These are phyloP conservation scores for Cephalopterus ornatus DNA, from an alignment of 2,113 vertebrate genomes.

Conservation along the genomic window DNA sequence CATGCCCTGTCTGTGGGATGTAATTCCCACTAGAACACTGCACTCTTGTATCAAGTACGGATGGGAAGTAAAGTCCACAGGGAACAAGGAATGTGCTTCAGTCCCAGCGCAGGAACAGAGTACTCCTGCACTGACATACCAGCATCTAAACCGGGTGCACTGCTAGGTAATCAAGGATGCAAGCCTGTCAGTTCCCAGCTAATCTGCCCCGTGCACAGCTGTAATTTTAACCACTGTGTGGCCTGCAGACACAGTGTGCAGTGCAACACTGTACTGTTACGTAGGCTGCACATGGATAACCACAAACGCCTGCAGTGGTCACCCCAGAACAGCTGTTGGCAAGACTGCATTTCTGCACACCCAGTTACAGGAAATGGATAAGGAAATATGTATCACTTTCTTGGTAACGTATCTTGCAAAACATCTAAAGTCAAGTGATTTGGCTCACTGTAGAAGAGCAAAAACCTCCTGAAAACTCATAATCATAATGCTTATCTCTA, in stretches of 20 bases:
- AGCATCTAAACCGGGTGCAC: neutral
- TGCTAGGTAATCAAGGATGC: neutral
- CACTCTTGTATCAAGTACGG: neutral
- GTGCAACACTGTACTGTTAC: fast-evolving
- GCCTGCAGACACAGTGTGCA: neutral
- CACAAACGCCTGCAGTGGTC: fast-evolving
- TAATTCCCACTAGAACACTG: neutral
- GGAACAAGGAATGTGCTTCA: neutral
- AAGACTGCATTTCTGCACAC: neutral
- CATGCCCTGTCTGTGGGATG: neutral
- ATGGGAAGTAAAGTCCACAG: neutral
- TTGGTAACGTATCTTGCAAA: neutral
- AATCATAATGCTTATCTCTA: neutral
- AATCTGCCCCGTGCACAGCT: neutral
- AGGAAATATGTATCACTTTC: fast-evolving
- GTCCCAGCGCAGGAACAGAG: neutral
- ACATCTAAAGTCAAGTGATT: neutral
- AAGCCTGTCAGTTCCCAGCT: neutral
- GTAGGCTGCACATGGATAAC: neutral
- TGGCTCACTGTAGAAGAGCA: neutral
- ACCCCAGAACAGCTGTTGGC: neutral
- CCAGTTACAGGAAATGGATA: neutral
- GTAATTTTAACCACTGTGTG: neutral
- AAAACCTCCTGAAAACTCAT: neutral
- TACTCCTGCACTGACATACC: neutral